These are phyloP conservation scores for Nyctalus aviator DNA, from an alignment of 2,797 vertebrate genomes.

Conservation along the genomic window DNA sequence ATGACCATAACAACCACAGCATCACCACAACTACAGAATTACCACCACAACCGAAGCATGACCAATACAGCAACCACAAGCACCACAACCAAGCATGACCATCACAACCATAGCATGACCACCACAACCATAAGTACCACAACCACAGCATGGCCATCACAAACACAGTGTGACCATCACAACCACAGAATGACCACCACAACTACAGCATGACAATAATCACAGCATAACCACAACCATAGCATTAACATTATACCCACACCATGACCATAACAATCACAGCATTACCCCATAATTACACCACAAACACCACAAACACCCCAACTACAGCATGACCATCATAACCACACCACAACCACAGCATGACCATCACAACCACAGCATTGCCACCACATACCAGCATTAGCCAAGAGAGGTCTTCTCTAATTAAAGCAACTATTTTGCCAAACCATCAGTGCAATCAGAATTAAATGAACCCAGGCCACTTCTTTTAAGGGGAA, in stretches of 20 bases:
- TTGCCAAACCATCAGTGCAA: conserved; percentile 38
- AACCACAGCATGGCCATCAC: neutral
- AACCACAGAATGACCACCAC: neutral
- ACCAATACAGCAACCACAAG: neutral
- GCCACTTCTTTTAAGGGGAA: conserved; percentile 45
- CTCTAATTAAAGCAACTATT: conserved; percentile 59
- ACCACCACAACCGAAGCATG: neutral
- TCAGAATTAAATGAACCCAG: conserved; percentile 63
- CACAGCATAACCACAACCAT: neutral
- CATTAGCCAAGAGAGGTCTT: neutral
- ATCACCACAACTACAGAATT: neutral
- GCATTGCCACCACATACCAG: neutral
- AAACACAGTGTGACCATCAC: neutral
- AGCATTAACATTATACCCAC: neutral
- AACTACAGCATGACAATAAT: neutral
- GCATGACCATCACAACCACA: neutral
- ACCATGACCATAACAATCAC: neutral
- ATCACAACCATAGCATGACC: neutral
- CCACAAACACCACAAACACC: neutral
- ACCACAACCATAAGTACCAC: neutral
- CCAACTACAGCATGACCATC: neutral
- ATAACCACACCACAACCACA: neutral
- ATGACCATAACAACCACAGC: neutral
- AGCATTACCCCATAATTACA: neutral
- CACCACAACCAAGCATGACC: neutral